Evolutionary conservation across 2,797 vertebrate genomes (phyloP), one percentile per base, ranked within the genome.

Genomic region (Sebastes cheni): DNA sequence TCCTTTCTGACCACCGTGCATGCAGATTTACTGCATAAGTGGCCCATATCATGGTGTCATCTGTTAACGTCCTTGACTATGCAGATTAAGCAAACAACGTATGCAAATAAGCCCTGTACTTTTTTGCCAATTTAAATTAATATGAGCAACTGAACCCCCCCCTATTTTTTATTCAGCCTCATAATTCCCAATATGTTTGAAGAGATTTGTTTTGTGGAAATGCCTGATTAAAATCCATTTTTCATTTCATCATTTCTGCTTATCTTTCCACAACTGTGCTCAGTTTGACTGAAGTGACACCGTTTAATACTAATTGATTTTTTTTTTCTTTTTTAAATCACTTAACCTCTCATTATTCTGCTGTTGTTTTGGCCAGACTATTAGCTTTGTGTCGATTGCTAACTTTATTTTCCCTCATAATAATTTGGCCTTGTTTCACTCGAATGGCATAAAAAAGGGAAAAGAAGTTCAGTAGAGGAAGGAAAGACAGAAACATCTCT

Each of bases 61-160:
- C 90, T 86, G 88, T 91, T 93, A 83, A 89, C 83, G 91, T 87
- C 91, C 93, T 95, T 94, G 91, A 92, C 84, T 89, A 86, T 88
- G 91, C 91, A 92, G 85, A 92, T 92, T 84, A 92, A 85, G 88
- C 84, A 93, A 92, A 93, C 91, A 89, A 86, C 6, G 85, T 84
- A 88, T 94, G 93, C 92, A 91, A 91, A 92, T 92, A 68, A 1
- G 56, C 42, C 50, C 34, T 83, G 52, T 72, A 79, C 83, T 52
- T 1, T 54, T 91, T 86, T 79, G 72, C 80, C 76, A 76, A 76
- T 86, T 72, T 79, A 78, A 86, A 92, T 89, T 71, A 87, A 79
- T 87, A 84, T 50, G 66, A 86, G 72, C 56, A 62, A 77, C 81
- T 75, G 42, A 90, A 87, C 39, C 69, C 32, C 67, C 67, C 66